A percentile compares a stretch with the other conserved stretches of the same genome.
These are phyloP conservation scores for Chydorus sphaericus DNA, from an alignment of 2,888 invertebrate species.

Conservation along the genomic window DNA sequence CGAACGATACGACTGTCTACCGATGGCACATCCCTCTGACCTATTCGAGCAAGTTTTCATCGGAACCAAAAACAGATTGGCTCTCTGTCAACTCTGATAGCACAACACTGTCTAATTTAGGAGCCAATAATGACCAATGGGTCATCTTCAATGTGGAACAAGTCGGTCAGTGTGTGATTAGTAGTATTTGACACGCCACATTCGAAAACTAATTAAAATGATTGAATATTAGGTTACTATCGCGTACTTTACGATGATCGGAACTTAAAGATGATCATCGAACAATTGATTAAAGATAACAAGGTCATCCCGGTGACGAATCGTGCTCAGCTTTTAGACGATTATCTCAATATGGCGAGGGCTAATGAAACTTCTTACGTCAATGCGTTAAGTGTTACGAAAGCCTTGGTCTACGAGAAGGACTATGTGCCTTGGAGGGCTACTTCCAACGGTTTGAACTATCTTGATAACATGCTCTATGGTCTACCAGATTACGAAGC, in stretches of 20 bases:
- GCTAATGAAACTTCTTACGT: slow-evolving; percentile 22
- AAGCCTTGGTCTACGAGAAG: slow-evolving; percentile 26
- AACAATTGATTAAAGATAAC: slow-evolving; percentile 24
- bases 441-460: slow-evolving; percentile 26
- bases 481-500: slow-evolving; percentile 21
- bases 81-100: background rate
- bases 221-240: slow-evolving; percentile 24
- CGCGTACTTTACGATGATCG: slow-evolving; percentile 21
- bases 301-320: slow-evolving; percentile 27
- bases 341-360: slow-evolving; percentile 29
- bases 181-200: background rate
- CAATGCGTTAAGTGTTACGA: slow-evolving; percentile 26
- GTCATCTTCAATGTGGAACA: slow-evolving; percentile 24
- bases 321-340: slow-evolving; percentile 34
- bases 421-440: slow-evolving; percentile 31
- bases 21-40: slow-evolving; percentile 48
- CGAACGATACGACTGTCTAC: slow-evolving; percentile 21
- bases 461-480: slow-evolving; percentile 23
- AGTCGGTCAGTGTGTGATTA: slow-evolving; percentile 24
- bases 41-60: slow-evolving; percentile 24
- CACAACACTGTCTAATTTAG: slow-evolving; percentile 16
- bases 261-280: slow-evolving; percentile 20
- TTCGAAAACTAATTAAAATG: background rate
- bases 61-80: background rate
- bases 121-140: slow-evolving; percentile 26